Evolutionary conservation across 1,140 invertebrate species (phyloP).

Genomic region (Tetranychus urticae): DNA sequence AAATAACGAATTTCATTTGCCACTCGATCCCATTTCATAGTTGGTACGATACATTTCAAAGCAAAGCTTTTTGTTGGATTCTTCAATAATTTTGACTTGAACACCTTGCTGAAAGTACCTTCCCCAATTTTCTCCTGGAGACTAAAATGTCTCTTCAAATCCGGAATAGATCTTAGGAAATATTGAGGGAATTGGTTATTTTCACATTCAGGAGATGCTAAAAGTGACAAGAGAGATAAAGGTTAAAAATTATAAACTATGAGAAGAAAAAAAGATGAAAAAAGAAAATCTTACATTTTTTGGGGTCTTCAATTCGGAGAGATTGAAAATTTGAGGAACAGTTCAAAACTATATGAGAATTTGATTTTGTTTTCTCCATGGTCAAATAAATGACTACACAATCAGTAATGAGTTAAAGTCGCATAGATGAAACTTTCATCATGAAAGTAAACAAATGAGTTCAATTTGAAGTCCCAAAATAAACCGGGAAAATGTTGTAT

Average conservation of each 20-base stretch:
- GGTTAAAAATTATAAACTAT: background rate
- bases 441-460: too few relatives aligned
- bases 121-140: slow-evolving; percentile 14
- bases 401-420: too few relatives aligned
- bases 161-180: background rate
- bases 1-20: slow-evolving; percentile 15
- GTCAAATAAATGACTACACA: background rate
- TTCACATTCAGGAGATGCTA: background rate
- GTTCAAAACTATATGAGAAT: slow-evolving; percentile 2
- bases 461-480: too few relatives aligned
- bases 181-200: background rate
- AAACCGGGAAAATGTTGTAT: too few relatives aligned
- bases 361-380: background rate
- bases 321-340: slow-evolving; percentile 1
- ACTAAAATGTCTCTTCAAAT: slow-evolving; percentile 1
- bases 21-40: slow-evolving; percentile 13
- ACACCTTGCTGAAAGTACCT: slow-evolving; percentile 16
- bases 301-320: slow-evolving; percentile 10
- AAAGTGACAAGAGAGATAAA: background rate
- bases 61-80: slow-evolving; percentile 11
- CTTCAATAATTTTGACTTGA: slow-evolving; percentile 6
- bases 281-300: slow-evolving; percentile 4
- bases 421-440: too few relatives aligned
- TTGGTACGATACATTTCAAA: slow-evolving; percentile 16
- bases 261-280: background rate